Percentiles rank a stretch among this genome's conserved stretches.
These are phyloP conservation scores for Epizoanthus stellaris DNA, from an alignment of 92 coral and sea anemone species.

Conservation along the genomic window DNA sequence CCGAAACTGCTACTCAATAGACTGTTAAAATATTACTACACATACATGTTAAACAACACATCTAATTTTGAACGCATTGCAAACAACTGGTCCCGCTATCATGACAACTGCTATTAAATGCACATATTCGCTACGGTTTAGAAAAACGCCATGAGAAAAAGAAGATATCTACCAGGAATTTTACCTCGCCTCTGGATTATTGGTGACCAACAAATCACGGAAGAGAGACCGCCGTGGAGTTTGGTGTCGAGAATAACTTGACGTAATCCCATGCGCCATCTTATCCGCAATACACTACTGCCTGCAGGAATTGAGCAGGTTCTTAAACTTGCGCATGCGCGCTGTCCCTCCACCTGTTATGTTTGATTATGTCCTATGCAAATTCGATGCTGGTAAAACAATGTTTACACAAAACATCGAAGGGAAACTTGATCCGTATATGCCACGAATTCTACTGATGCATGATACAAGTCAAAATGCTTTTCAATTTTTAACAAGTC, in stretches of 20 bases:
- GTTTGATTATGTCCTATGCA: not conserved
- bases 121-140: too few relatives aligned
- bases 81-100: too few relatives aligned
- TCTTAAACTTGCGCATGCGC: constrained; percentile 19
- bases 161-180: not conserved
- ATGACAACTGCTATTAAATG: too few relatives aligned
- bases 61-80: too few relatives aligned
- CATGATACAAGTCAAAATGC: not conserved
- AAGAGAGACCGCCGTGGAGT: constrained; percentile 22
- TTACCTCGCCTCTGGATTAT: constrained; percentile 44
- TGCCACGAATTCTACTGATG: not conserved
- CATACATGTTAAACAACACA: too few relatives aligned
- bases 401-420: not conserved
- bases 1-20: too few relatives aligned
- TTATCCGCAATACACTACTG: not conserved
- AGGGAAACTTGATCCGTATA: not conserved
- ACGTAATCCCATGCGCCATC: constrained; percentile 22
- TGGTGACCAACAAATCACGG: constrained; percentile 40
- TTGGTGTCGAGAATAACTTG: not conserved
- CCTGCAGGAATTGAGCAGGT: not conserved
- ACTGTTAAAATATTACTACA: too few relatives aligned
- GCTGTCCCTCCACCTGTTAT: not conserved
- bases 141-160: not conserved
- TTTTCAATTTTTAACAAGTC: too few relatives aligned
- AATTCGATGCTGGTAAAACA: not conserved